A percentile compares a stretch with the other conserved stretches of the same genome.
Evolutionary conservation across 2,888 invertebrate species (phyloP).

Genomic region (Cremastinae sp.): DNA sequence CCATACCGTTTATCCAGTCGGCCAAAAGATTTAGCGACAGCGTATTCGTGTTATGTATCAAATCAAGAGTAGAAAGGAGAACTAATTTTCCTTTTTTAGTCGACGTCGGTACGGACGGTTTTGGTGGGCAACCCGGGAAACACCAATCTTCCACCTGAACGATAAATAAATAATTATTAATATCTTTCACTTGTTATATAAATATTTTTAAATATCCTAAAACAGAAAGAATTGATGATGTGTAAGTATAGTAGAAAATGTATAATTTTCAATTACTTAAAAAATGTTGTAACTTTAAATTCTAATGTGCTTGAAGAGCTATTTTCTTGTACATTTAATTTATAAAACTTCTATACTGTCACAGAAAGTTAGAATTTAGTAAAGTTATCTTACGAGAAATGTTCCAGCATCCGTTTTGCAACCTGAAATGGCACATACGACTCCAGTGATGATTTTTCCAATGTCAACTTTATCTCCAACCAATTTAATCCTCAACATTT

Average conservation of each 20-base stretch:
- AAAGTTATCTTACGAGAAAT: slow-evolving; percentile 69
- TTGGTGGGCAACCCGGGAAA: slow-evolving; percentile 86
- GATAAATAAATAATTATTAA: slow-evolving; percentile 8
- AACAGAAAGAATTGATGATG: no score
- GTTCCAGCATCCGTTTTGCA: slow-evolving; percentile 74
- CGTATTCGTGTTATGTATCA: slow-evolving; percentile 84
- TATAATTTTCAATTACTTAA: no score
- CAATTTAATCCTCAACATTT: slow-evolving; percentile 92
- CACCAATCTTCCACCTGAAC: slow-evolving; percentile 91
- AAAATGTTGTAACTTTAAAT: no score
- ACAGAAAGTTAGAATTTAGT: no score
- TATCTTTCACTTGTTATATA: background rate
- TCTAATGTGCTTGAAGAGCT: no score
- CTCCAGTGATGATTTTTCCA: slow-evolving; percentile 89
- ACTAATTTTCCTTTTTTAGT: slow-evolving; percentile 71
- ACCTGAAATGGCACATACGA: slow-evolving; percentile 91
- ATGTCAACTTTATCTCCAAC: slow-evolving; percentile 84
- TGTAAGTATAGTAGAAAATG: no score
- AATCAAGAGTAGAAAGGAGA: slow-evolving; percentile 88
- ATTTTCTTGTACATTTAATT: no score
- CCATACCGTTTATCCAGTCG: slow-evolving; percentile 91
- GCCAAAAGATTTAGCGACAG: slow-evolving; percentile 88
- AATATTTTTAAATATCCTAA: no score
- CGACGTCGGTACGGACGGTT: slow-evolving; percentile 44
- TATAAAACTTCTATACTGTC: no score